phyloP scores from a whole-genome alignment of 2,113 vertebrate genomes.

The Silurus asotus region DNA sequence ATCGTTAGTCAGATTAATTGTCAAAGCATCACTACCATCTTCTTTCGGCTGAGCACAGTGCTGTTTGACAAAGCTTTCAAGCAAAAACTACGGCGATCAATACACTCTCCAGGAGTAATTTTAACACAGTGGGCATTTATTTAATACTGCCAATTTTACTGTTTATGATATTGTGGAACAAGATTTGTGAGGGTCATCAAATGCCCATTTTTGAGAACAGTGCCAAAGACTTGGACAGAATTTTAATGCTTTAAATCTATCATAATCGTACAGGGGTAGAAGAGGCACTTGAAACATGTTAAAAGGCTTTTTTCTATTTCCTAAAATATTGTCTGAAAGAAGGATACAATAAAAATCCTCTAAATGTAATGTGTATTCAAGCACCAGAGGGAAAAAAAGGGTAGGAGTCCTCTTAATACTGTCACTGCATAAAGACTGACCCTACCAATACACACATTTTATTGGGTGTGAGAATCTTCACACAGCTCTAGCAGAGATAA shows the following conservation, averaged over 20 bases:
- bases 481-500: constrained; percentile 20
- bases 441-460: not conserved
- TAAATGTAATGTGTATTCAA: constrained; percentile 7
- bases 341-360: constrained; percentile 4
- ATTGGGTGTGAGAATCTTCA: not conserved
- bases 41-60: not conserved
- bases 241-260: constrained; percentile 30
- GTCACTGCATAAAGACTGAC: not conserved
- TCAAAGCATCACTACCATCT: not conserved
- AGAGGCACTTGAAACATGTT: not conserved
- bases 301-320: constrained; percentile 7
- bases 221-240: constrained; percentile 10
- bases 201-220: constrained; percentile 6
- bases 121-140: constrained; percentile 40
- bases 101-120: constrained; percentile 32
- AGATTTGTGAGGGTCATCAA: constrained; percentile 38
- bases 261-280: not conserved
- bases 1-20: constrained; percentile 35
- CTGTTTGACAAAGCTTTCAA: constrained; percentile 4
- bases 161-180: constrained; percentile 26
- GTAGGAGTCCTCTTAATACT: not conserved
- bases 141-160: constrained; percentile 33
- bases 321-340: constrained; percentile 1
- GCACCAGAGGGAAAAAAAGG: not conserved
- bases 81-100: constrained; percentile 24